A percentile compares a stretch with the other conserved stretches of the same genome.
phyloP scores from a whole-genome alignment of 2,888 invertebrate species.

The Muschampia plurimacula region DNA sequence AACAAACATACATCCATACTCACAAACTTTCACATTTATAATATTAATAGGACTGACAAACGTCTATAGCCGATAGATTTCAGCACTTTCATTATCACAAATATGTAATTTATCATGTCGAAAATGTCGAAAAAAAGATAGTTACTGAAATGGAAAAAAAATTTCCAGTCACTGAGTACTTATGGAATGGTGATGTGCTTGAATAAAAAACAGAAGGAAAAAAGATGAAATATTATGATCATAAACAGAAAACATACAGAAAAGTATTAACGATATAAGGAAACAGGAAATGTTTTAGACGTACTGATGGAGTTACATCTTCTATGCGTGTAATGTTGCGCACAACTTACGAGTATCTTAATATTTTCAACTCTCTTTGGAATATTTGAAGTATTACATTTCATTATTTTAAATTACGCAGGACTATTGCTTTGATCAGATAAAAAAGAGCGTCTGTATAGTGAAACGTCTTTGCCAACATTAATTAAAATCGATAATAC shows the following conservation, averaged over 20 bases:
- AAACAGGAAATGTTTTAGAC: background rate
- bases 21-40: too few relatives aligned
- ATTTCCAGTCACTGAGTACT: constrained; percentile 33
- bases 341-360: background rate
- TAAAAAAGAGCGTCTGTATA: too few relatives aligned
- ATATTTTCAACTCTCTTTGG: background rate
- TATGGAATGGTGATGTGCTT: constrained; percentile 24
- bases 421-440: background rate
- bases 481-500: too few relatives aligned
- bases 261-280: constrained; percentile 35
- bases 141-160: constrained; percentile 24
- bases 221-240: constrained; percentile 15
- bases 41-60: background rate
- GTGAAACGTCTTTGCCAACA: too few relatives aligned
- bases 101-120: constrained; percentile 32
- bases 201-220: constrained; percentile 20
- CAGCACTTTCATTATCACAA: constrained; percentile 31
- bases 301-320: background rate
- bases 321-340: background rate
- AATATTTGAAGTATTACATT: too few relatives aligned
- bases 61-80: constrained; percentile 8
- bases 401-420: background rate
- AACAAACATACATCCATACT: too few relatives aligned
- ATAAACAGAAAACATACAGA: constrained; percentile 23
- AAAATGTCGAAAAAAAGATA: constrained; percentile 9